Evolutionary conservation across 2,113 vertebrate species (phyloP).

Genomic region (Amazona guildingii): DNA sequence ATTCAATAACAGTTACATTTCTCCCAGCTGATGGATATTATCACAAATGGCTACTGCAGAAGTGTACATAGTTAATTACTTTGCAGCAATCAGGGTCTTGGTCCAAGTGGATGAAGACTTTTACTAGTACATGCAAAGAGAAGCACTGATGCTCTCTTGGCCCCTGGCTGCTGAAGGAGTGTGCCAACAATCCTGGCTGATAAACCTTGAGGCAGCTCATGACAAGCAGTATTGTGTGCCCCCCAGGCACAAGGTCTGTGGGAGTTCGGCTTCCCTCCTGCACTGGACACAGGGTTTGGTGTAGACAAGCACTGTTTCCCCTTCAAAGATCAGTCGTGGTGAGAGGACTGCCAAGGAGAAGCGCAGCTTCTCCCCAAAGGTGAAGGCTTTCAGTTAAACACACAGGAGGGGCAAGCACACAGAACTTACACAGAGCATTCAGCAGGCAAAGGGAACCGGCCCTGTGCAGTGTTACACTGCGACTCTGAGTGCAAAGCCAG

Average conservation of each 20-base stretch:
- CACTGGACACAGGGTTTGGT: background rate
- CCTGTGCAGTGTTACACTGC: background rate
- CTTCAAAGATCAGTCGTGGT: background rate
- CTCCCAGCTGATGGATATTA: background rate
- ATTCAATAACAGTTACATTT: background rate
- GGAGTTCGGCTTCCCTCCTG: background rate
- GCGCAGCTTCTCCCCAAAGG: background rate
- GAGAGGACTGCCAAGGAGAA: background rate
- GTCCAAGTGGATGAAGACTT: background rate
- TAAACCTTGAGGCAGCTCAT: background rate
- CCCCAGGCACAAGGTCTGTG: background rate
- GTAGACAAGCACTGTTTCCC: background rate
- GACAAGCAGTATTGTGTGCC: background rate
- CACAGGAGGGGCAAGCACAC: background rate
- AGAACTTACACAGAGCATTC: background rate
- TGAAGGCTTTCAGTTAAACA: background rate
- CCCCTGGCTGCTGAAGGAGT: background rate
- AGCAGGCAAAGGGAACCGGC: background rate
- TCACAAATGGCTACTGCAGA: background rate
- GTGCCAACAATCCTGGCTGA: background rate
- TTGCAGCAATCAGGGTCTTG: background rate
- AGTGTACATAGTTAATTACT: background rate
- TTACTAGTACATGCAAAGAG: background rate
- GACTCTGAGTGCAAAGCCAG: background rate
- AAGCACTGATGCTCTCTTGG: background rate